Base-by-base conservation (phyloP, 1,140 invertebrate species). In the Pseudomyrmex concolor region DNA sequence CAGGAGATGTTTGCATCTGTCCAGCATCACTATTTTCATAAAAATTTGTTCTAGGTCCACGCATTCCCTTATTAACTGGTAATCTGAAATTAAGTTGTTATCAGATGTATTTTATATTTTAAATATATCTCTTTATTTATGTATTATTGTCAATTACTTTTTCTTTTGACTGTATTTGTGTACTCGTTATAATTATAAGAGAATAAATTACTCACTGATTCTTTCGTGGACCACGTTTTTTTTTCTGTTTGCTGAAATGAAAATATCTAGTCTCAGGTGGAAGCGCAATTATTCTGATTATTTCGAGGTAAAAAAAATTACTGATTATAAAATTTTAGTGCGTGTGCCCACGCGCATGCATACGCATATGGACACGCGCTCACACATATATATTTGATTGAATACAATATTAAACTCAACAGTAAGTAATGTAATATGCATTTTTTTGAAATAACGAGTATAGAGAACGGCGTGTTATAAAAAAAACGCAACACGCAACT, bases 211-310 rank as follows among this genome's bases (percentile, higher is more conserved):
- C 93, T 94, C 91, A 94, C 93, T 90, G 89, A 50, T 90, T 89
- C 45, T 94, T 94, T 80, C 91, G 91, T 62, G 92, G 84, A 34
- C 89, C 90, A 66, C 93, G 90, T 86, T 93, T 94, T 89, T 94
- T 94, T 90, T 94, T 94, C 83, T 92, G 92, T 78, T 94, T 94
- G 85, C 93, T 94, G 91, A 91, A 93, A 93, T 84, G 86, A 92
- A 89, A 91, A 93, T 43, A 82, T 87, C 19, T 51, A 73, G 76
- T 87, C 89, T 59, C 54, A 80, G 71, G 76, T 84, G 84, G 85
- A 88, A 86, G 86, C 84, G 74, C 82, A 83, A 87, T 82, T 86
- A 85, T 66, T 19, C 3, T 19, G 15, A 60, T 62, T 67, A 63
- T 3, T 80, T 17, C 19, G 55, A 70, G 66, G 51, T 81, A 84